Conservation (phyloP, 2,113 vertebrate genomes). For the Lagopus muta region DNA sequence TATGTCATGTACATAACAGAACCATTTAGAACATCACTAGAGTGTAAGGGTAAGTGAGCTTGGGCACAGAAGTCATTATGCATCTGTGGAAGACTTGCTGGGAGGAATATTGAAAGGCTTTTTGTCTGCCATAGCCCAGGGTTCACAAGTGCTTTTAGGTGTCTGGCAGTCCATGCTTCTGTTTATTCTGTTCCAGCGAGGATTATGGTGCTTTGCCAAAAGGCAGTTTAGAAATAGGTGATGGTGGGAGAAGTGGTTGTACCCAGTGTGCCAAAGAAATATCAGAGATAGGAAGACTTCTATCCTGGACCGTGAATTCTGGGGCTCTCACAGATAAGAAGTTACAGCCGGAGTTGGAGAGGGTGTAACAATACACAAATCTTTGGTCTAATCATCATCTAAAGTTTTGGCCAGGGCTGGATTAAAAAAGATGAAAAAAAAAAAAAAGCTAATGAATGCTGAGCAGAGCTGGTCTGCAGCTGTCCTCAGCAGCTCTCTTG, state of each 20-base stretch:
- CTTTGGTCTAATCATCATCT: constrained; percentile 31
- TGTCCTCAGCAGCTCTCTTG: constrained; percentile 8
- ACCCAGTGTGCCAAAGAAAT: neutral
- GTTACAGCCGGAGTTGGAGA: constrained; percentile 29
- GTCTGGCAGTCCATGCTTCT: neutral
- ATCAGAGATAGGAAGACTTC: neutral
- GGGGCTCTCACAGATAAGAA: constrained; percentile 20
- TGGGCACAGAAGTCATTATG: neutral
- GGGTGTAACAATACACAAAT: neutral
- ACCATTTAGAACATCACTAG: constrained; percentile 50
- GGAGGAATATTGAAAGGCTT: neutral
- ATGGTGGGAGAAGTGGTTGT: neutral
- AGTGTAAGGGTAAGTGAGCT: neutral
- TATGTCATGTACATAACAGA: neutral
- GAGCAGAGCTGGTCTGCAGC: constrained; percentile 27
- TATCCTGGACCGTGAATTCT: neutral
- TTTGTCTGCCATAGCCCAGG: neutral
- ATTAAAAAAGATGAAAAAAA: neutral
- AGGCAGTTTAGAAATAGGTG: neutral
- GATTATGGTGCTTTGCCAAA: neutral
- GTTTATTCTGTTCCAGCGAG: neutral
- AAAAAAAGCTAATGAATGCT: neutral
- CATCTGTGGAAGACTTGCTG: constrained; percentile 1
- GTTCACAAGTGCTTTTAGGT: neutral
- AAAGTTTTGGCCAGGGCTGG: neutral